A percentile compares a stretch with the other conserved stretches of the same genome.
These are phyloP conservation scores for Amazona guildingii DNA, from an alignment of 2,113 vertebrate genomes.

Conservation along the genomic window DNA sequence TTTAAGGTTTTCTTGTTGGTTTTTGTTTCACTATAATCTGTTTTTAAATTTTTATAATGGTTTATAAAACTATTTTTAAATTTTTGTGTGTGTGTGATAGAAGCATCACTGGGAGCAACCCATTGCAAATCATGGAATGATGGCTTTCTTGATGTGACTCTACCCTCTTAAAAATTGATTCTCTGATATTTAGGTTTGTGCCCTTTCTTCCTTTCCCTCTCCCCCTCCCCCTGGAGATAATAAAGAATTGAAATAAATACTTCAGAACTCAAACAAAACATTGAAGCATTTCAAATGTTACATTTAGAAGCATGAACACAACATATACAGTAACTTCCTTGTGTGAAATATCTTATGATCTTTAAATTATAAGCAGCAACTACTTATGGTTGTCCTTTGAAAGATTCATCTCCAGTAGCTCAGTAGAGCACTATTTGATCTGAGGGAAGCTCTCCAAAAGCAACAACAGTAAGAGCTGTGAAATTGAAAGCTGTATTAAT, in stretches of 20 bases:
- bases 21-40: neutral
- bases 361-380: neutral
- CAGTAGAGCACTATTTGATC: neutral
- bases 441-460: neutral
- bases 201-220: neutral
- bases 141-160: neutral
- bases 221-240: neutral
- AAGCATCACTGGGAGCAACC: neutral
- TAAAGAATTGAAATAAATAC: neutral
- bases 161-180: neutral
- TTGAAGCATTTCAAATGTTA: neutral
- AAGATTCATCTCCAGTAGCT: neutral
- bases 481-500: neutral
- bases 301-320: neutral
- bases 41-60: neutral
- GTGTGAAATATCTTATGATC: neutral
- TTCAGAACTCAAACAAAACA: neutral
- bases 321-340: neutral
- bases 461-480: neutral
- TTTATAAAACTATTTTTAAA: neutral
- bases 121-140: neutral
- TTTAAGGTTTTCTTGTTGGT: too few species aligned
- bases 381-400: neutral
- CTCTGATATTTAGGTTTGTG: neutral
- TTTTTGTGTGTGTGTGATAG: neutral